Evolutionary conservation across 2,888 invertebrate genomes (phyloP), one percentile per base, ranked within the genome.

Genomic region (Patella pellucida): DNA sequence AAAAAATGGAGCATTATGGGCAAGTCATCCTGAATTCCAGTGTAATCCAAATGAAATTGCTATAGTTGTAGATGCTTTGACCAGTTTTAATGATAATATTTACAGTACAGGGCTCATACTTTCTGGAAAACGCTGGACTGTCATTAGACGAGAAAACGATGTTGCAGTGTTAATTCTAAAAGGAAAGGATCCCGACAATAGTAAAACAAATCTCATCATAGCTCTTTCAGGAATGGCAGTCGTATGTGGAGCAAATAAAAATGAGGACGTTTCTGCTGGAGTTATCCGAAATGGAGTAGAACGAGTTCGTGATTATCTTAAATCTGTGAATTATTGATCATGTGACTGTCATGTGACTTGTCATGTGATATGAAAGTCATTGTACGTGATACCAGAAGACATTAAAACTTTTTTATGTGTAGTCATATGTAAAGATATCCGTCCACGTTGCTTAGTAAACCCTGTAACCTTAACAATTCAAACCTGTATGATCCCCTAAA

Each of bases 1-100:
- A 62, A 78, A 72, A 56, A 76, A 78, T 67, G 78, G 78, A 11
- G 78, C 76, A 14, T 69, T 54, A 27, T 78, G 78, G 78, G 78
- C 76, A 11, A 19, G 52, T 51, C 69, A 72, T 23, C 68, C 74
- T 14, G 69, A 69, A 54, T 72, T 78, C 68, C 56, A 56, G 27
- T 74, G 74, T 50, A 23, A 70, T 12, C 78, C 78, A 14, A 74
- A 78, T 31, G 78, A 78, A 72, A 68, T 78, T n/a, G 14, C 52
- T 23, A 27, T 27, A 23, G 51, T 78, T 31, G 68, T 72, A 7
- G 51, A 76, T 23, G 76, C 76, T 51, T 50, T 78, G 23, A 56
- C 70, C 14, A 70, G 41, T 56, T 74, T 71, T 41, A 76, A 78
- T 62, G 67, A 72, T 11, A n/a, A 23, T 68, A 74, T 78, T 69